Evolutionary conservation across 2,113 vertebrate species (phyloP), one percentile per base, ranked within the genome.

Genomic region (Poeciliopsis occidentalis): DNA sequence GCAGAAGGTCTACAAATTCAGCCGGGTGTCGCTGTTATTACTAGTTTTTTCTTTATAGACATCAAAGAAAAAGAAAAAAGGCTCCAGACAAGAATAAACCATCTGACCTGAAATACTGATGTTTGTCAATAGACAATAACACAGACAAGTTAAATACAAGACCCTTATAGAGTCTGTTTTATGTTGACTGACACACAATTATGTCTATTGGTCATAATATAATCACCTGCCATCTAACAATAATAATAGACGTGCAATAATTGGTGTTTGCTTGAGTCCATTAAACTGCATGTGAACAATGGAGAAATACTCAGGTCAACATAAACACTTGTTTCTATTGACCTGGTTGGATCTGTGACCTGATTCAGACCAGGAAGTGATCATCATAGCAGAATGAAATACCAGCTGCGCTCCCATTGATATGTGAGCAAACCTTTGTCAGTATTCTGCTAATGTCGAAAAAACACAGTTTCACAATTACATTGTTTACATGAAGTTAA

Each of bases 171-270:
- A 3, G 24, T 54, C 29, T 69, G 67, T 71, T 73, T 67, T 44
- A 44, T 10, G 10, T 70, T 73, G 64, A 47, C 34, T 65, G 32
- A 80, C 71, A 61, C 66, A 67, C n/a, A 24, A 8, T 10, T 51
- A 64, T 76, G 41, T 32, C 13, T 51, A 37, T 83, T 88, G 86
- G 73, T 72, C 64, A 44, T 51, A 63, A 83, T 83, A 78, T 73
- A 88, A 63, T 67, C 54, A 60, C 70, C 67, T 67, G 54, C 64
- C n/a, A 39, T 84, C 44, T 47, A 47, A 0, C 44, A 47, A 6
- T 19, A 5, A 19, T 17, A n/a, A 69, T 15, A 68, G 62, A 39
- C 65, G 47, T 78, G 75, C 44, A 60, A 64, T 67, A 32, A 72
- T 61, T 29, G 19, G 22, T 54, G 22, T 57, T 57, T 57, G 17